Percentiles rank a stretch among this genome's conserved stretches.
phyloP scores from a whole-genome alignment of 2,797 vertebrate genomes.

The Pangasius larnaudii region DNA sequence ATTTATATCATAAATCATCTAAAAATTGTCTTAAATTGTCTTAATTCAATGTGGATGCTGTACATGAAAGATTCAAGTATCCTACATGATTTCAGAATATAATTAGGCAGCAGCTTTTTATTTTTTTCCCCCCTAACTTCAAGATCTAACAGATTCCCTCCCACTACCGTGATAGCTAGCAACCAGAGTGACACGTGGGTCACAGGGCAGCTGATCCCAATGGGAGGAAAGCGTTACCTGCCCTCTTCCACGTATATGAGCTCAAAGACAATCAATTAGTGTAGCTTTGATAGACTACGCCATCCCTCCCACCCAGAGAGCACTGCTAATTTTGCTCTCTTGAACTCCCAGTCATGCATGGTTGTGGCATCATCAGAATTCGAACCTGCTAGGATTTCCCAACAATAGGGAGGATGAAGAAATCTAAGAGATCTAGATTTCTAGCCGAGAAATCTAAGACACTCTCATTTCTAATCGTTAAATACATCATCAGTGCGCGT shows the following conservation, averaged over 20 bases:
- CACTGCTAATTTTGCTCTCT: not conserved
- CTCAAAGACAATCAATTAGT: not conserved
- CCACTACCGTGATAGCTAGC: not conserved
- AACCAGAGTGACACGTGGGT: not conserved
- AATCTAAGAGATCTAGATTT: no score
- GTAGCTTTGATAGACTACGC: not conserved
- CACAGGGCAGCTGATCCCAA: not conserved
- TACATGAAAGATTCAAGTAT: not conserved
- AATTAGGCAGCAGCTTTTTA: not conserved
- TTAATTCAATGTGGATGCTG: not conserved
- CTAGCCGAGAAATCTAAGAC: not conserved
- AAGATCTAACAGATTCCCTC: not conserved
- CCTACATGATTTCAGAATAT: not conserved
- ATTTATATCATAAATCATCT: not conserved
- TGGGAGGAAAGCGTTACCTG: not conserved
- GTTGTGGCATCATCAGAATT: not conserved
- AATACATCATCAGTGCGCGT: not conserved
- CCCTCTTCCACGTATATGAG: not conserved
- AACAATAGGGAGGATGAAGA: not conserved
- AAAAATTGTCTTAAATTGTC: not conserved
- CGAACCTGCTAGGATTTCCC: not conserved
- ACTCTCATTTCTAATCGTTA: not conserved
- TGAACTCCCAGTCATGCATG: not conserved
- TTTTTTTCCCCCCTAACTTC: not conserved
- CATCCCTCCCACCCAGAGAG: not conserved